Evolutionary conservation across 2,888 invertebrate species (phyloP).

Genomic region (Watsonalla binaria): DNA sequence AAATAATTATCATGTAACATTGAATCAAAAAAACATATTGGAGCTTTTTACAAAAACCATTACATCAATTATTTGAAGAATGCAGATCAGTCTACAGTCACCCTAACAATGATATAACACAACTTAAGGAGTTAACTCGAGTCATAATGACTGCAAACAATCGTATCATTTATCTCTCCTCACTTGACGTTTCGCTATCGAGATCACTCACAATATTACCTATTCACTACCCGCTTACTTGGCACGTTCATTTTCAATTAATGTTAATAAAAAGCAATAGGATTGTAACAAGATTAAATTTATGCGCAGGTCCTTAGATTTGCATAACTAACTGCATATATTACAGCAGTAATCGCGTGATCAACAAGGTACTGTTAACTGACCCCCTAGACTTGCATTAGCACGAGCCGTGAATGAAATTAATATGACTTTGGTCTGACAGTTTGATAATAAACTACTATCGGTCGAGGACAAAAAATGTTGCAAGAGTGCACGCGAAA

Average conservation of each 20-base stretch:
- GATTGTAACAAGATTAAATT: constrained; percentile 14
- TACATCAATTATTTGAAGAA: too few species aligned
- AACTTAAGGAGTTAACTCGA: constrained; percentile 27
- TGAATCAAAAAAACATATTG: too few species aligned
- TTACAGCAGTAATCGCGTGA: constrained; percentile 28
- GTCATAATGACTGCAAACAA: constrained; percentile 25
- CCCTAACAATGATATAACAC: constrained; percentile 48
- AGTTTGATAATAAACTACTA: background rate
- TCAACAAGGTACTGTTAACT: constrained; percentile 51
- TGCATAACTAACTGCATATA: constrained; percentile 25
- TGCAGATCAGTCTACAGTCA: background rate
- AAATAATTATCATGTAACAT: too few species aligned
- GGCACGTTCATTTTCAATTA: constrained; percentile 19
- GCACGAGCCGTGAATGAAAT: background rate
- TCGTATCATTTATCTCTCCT: constrained; percentile 45
- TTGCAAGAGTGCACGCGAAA: background rate
- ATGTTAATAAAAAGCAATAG: constrained; percentile 29
- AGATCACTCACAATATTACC: constrained; percentile 36
- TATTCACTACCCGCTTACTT: constrained; percentile 40
- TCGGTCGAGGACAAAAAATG: background rate
- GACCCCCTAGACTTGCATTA: constrained; percentile 37
- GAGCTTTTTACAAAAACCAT: too few species aligned
- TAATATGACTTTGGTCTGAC: background rate
- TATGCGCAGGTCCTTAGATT: constrained; percentile 23
- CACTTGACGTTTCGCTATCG: constrained; percentile 55